Evolutionary conservation across 2,113 vertebrate species (phyloP).

Genomic region (Beaufortia kweichowensis): DNA sequence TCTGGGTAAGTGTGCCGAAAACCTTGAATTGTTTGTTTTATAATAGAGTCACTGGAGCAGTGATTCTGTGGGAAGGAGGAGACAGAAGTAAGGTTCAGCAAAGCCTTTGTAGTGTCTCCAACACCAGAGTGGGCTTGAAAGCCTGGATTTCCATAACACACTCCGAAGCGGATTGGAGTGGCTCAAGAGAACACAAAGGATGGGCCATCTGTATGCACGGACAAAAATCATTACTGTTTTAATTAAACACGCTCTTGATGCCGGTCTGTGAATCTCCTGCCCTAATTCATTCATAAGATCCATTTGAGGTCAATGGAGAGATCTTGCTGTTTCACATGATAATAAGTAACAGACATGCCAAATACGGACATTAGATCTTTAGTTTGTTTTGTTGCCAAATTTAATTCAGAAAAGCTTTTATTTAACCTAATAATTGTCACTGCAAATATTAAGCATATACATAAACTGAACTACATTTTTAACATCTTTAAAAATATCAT

Average conservation of each 20-base stretch:
- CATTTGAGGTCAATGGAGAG: slow-evolving; percentile 52
- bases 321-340: slow-evolving; percentile 67
- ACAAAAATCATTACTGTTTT: slow-evolving; percentile 65
- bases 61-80: slow-evolving; percentile 50
- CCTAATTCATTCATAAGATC: slow-evolving; percentile 61
- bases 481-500: no score
- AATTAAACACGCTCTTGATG: slow-evolving; percentile 59
- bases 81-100: slow-evolving; percentile 24
- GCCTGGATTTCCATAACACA: slow-evolving; percentile 62
- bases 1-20: slow-evolving; percentile 67
- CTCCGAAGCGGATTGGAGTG: slow-evolving; percentile 57
- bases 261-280: slow-evolving; percentile 45
- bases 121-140: slow-evolving; percentile 56
- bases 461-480: no score
- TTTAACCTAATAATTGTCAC: no score
- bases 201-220: slow-evolving; percentile 61
- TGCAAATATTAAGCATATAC: no score
- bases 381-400: no score
- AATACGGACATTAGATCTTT: not conserved
- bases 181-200: slow-evolving; percentile 61
- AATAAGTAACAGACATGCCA: slow-evolving; percentile 57
- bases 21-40: slow-evolving; percentile 26
- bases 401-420: no score
- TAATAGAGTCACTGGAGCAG: slow-evolving; percentile 41
- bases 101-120: slow-evolving; percentile 54